phyloP scores from a whole-genome alignment of 2,797 vertebrate species.

The Hippoglossus hippoglossus region DNA sequence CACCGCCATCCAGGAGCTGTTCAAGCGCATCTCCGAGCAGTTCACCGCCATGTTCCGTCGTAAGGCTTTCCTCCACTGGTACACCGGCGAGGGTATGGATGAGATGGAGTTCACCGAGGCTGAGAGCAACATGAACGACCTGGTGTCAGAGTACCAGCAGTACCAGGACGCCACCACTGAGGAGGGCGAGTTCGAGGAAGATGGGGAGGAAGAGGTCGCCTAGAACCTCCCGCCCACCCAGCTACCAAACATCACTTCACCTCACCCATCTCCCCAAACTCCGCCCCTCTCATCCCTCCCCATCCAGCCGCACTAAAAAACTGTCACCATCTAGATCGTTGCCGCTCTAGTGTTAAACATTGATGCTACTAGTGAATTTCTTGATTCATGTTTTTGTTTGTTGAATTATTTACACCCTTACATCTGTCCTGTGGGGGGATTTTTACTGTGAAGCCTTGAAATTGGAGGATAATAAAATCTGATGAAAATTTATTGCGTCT shows the following conservation, averaged over 20 bases:
- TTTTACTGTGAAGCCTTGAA: slow-evolving; percentile 77
- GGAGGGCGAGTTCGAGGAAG: slow-evolving; percentile 89
- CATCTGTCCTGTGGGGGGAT: slow-evolving; percentile 49
- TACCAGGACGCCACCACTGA: slow-evolving; percentile 90
- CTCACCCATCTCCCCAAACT: neutral
- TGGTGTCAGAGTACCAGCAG: slow-evolving; percentile 94
- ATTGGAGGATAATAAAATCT: slow-evolving; percentile 68
- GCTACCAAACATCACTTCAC: slow-evolving; percentile 30
- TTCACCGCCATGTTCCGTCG: slow-evolving; percentile 98
- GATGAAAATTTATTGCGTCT: slow-evolving; percentile 52
- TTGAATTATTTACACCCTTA: slow-evolving; percentile 53
- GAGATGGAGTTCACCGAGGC: slow-evolving; percentile 96
- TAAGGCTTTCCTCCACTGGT: slow-evolving; percentile 97
- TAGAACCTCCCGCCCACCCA: slow-evolving; percentile 61
- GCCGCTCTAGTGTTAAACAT: slow-evolving; percentile 56
- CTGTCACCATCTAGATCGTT: slow-evolving; percentile 35
- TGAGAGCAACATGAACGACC: slow-evolving; percentile 96
- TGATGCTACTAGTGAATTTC: slow-evolving; percentile 56
- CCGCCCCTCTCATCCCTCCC: slow-evolving; percentile 12
- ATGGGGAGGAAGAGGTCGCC: slow-evolving; percentile 90
- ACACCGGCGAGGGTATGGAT: slow-evolving; percentile 93
- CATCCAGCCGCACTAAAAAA: slow-evolving; percentile 26
- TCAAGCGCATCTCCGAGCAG: slow-evolving; percentile 97
- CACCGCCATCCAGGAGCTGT: slow-evolving; percentile 98
- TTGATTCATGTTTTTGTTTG: slow-evolving; percentile 66